Conservation (phyloP, 2,797 vertebrate genomes). For the Salmo trutta region DNA sequence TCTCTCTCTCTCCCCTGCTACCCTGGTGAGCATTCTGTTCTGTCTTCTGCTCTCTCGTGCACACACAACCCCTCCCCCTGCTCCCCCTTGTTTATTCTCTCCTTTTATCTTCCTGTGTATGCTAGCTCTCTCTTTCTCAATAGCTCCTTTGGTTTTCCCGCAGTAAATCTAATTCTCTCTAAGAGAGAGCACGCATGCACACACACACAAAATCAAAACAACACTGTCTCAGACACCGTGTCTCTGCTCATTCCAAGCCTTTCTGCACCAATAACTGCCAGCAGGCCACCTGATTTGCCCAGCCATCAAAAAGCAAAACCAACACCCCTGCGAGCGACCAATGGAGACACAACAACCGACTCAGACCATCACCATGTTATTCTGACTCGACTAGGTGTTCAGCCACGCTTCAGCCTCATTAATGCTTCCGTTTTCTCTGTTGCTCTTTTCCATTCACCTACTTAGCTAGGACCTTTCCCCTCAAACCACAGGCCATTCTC, state of each 20-base stretch:
- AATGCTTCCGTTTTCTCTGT: constrained; percentile 19
- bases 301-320: constrained; percentile 36
- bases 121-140: constrained; percentile 12
- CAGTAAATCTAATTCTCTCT: neutral
- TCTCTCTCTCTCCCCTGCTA: constrained; percentile 16
- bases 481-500: neutral
- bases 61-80: neutral
- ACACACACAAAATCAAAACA: neutral
- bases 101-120: neutral
- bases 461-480: neutral
- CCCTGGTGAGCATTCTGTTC: neutral
- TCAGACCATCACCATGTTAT: neutral
- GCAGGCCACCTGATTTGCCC: constrained; percentile 16
- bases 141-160: neutral
- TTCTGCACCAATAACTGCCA: constrained; percentile 50
- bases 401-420: constrained; percentile 13
- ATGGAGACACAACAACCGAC: neutral
- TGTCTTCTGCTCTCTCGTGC: neutral
- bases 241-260: constrained; percentile 36
- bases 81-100: constrained; percentile 4
- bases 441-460: constrained; percentile 29
- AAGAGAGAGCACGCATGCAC: neutral
- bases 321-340: constrained; percentile 31
- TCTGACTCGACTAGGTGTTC: neutral
- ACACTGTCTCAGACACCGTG: neutral